phyloP scores from a whole-genome alignment of 2,797 vertebrate genomes.

The Anableps anableps region DNA sequence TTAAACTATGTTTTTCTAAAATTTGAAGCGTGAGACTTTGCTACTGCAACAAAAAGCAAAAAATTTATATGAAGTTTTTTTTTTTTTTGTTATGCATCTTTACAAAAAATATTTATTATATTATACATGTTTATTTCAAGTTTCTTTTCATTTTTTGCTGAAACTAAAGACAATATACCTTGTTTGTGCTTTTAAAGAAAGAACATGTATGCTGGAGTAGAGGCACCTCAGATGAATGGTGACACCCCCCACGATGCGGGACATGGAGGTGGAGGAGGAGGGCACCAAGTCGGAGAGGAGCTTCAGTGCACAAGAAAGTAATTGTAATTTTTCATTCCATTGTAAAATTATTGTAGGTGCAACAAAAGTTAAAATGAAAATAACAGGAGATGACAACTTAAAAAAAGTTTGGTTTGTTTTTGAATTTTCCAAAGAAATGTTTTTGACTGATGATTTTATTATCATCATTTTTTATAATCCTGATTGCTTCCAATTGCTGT shows the following conservation, averaged over 20 bases:
- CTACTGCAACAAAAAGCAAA: background rate
- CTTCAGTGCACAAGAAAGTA: slow-evolving; percentile 90
- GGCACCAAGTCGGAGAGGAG: slow-evolving; percentile 92
- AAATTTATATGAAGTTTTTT: background rate
- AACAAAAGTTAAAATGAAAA: background rate
- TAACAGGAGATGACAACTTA: background rate
- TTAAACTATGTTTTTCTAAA: background rate
- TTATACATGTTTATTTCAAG: background rate
- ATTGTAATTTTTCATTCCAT: background rate
- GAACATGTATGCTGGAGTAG: slow-evolving; percentile 90
- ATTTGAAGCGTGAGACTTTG: background rate
- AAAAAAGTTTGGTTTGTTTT: background rate
- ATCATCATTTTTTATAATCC: slow-evolving; percentile 1
- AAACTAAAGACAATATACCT: slow-evolving; percentile 1
- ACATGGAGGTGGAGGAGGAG: slow-evolving; percentile 83
- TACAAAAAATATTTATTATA: background rate
- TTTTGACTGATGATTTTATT: background rate
- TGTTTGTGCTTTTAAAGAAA: slow-evolving; percentile 80
- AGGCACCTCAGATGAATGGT: slow-evolving; percentile 93
- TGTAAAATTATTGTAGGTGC: background rate
- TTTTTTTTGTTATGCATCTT: background rate
- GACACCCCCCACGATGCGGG: slow-evolving; percentile 87
- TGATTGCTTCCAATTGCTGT: background rate
- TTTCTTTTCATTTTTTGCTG: background rate
- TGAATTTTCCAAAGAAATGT: background rate